A percentile compares a stretch with the other conserved stretches of the same genome.
phyloP scores from a whole-genome alignment of 2,113 vertebrate genomes.

The Solenodon paradoxus region DNA sequence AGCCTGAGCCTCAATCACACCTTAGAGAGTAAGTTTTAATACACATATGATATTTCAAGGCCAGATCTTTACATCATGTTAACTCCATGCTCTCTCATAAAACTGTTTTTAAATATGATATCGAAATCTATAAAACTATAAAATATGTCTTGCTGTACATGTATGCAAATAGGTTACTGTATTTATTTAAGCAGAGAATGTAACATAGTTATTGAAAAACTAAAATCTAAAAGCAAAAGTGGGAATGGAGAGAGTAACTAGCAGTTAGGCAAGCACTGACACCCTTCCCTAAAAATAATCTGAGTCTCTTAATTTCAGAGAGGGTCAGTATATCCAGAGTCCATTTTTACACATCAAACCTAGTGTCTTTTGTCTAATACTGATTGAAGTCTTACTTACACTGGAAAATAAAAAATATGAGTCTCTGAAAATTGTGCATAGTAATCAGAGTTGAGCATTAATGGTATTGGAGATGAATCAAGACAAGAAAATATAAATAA shows the following conservation, averaged over 20 bases:
- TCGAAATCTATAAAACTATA: conserved; percentile 23
- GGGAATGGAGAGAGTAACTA: background rate
- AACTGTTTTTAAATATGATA: conserved; percentile 44
- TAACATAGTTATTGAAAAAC: background rate
- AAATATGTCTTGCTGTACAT: background rate
- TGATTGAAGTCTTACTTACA: background rate
- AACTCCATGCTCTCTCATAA: conserved; percentile 38
- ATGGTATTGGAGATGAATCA: background rate
- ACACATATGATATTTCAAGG: background rate
- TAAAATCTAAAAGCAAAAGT: background rate
- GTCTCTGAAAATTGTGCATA: background rate
- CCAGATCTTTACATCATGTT: conserved; percentile 51
- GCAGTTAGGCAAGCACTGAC: background rate
- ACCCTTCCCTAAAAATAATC: background rate
- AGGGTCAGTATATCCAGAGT: background rate
- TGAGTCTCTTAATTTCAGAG: background rate
- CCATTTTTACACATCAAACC: background rate
- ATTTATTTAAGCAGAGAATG: background rate
- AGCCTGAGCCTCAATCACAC: background rate
- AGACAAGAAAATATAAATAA: conserved; percentile 22
- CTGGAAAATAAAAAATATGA: background rate
- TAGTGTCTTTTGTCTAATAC: background rate
- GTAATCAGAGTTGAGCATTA: background rate
- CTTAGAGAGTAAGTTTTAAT: conserved; percentile 42
- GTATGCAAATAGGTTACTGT: background rate